phyloP scores from a whole-genome alignment of 1,140 invertebrate species.

The Lepidurus packardi region DNA sequence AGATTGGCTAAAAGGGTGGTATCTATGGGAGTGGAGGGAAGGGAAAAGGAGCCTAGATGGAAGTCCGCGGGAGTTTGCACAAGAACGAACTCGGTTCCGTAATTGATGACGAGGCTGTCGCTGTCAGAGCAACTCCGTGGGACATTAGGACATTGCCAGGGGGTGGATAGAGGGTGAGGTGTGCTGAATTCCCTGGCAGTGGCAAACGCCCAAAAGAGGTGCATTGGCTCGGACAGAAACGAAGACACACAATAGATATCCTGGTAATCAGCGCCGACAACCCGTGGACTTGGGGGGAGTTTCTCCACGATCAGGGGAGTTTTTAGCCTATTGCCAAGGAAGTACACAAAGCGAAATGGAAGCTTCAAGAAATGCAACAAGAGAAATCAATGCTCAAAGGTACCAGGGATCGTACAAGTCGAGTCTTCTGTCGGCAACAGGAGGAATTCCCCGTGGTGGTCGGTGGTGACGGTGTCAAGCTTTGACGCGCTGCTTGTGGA shows the following conservation, averaged over 20 bases:
- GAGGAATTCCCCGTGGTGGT: not conserved
- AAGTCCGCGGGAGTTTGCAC: not conserved
- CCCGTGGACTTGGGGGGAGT: not conserved
- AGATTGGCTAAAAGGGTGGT: not conserved
- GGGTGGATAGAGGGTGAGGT: not conserved
- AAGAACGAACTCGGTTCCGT: not conserved
- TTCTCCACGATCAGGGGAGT: too few relatives aligned
- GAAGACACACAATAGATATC: conserved; percentile 19
- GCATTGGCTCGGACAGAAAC: not conserved
- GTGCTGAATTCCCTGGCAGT: not conserved
- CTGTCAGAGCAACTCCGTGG: conserved; percentile 16
- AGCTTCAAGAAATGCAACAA: not conserved
- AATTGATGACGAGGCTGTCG: conserved; percentile 21
- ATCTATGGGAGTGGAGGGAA: not conserved
- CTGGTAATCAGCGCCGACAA: conserved; percentile 13
- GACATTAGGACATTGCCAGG: not conserved
- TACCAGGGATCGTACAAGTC: not conserved
- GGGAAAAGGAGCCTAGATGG: not conserved
- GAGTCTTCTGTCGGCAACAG: not conserved
- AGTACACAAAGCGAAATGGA: too few relatives aligned
- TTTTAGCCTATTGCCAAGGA: too few relatives aligned
- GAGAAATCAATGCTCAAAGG: not conserved
- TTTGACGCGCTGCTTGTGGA: not conserved
- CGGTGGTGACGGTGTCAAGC: not conserved
- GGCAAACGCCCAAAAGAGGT: conserved; percentile 6